phyloP scores from a whole-genome alignment of 2,797 vertebrate genomes.

The Potorous gilbertii region DNA sequence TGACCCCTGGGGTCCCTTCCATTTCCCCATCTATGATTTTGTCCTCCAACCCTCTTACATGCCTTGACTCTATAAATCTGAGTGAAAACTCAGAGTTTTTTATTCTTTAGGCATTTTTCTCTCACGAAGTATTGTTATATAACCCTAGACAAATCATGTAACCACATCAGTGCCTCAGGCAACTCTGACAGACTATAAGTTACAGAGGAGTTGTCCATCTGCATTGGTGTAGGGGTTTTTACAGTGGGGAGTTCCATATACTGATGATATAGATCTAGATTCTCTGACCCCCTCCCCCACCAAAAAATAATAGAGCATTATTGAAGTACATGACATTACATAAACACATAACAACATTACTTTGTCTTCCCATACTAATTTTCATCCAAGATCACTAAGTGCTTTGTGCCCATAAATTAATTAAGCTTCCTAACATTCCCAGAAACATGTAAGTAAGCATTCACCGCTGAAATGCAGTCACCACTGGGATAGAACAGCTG shows the following conservation, averaged over 20 bases:
- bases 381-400: neutral
- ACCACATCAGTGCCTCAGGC: neutral
- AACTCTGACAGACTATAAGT: neutral
- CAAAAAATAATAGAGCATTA: neutral
- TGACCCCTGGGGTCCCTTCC: neutral
- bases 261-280: neutral
- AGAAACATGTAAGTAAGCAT: fast-evolving
- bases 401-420: neutral
- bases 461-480: neutral
- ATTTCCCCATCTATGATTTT: neutral
- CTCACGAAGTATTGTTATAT: neutral
- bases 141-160: neutral
- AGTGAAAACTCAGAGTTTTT: neutral
- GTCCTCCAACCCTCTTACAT: neutral
- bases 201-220: neutral
- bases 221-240: neutral
- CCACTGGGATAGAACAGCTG: neutral
- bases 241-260: neutral
- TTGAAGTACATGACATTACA: neutral
- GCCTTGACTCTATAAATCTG: neutral
- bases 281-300: neutral
- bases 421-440: neutral
- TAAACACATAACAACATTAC: neutral
- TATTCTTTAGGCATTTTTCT: neutral
- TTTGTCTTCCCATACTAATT: neutral